Base-by-base conservation (phyloP, 2,888 invertebrate species). In the Drosophila lacicola region DNA sequence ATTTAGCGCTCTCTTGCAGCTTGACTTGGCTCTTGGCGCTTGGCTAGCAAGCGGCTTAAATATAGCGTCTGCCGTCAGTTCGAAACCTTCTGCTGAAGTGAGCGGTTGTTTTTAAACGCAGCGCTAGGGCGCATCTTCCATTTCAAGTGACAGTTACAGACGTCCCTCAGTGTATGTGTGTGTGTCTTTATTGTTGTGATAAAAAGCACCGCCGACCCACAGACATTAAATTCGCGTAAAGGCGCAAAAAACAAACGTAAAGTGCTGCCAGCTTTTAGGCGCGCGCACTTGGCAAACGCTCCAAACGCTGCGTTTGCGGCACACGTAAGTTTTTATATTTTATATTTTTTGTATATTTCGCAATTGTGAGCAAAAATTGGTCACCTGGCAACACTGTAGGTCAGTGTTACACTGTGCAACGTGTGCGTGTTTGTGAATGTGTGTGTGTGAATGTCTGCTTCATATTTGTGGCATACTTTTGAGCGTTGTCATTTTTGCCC, bases 61-160 rank as follows among this genome's bases (percentile, higher is more conserved):
- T 83, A 78, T 75, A 75, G 83, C 71, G 63, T 62, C 60, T 45
- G 44, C 49, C 78, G 74, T 84, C 91, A 90, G 90, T 90, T 90
- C 64, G 69, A 83, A 90, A 82, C 73, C 73, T 85, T 83, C 83
- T 85, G 74, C 80, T 82, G 78, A 82, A 82, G 82, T 77, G 89
- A 71, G 67, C 83, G 91, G 89, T 91, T 81, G 89, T 90, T 77
- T 78, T 64, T 54, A 78, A 74, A 69, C 65, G 70, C 45, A 64
- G 80, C 82, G 75, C 71, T 55, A 61, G 54, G 51, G 84, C 72
- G 75, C 75, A 69, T 82, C 74, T 68, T 33, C 25, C 36, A 63
- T 44, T 41, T n/a, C 33, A 6, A 53, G 53, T 66, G 60, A 42
- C 56, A 42, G 56, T 64, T 21, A 67, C 42, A 71, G 71, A 55